Evolutionary conservation across 2,888 invertebrate genomes (phyloP), one percentile per base, ranked within the genome.

Genomic region (Reticulitermes lucifugus): DNA sequence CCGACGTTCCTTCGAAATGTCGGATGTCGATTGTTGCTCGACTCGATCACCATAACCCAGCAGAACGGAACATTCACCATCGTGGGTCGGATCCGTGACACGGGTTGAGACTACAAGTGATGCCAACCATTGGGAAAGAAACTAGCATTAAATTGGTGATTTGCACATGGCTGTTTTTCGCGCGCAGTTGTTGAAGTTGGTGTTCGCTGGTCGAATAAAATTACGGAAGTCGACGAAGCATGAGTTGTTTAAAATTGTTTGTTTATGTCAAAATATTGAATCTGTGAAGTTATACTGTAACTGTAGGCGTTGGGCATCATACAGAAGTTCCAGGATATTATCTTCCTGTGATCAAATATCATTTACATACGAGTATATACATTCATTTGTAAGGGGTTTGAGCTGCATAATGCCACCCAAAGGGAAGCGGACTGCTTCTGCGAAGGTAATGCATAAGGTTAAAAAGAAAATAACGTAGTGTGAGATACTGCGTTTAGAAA

Each of bases 101-200:
- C 46, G 12, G 9, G 9, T 0, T 22, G 35, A 25, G 25, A 12
- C 18, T 5, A 18, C 55, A 55, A 65, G 25, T 12, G 25, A 41
- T 73, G 41, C 77, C 77, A 77, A 77, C 77, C 6, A 43, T 22
- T 46, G 46, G 29, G n/a, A 51, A n/a, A 35, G 0, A 77, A 77
- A 77, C 3, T 77, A 46, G 51, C 77, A 4, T 22, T n/a, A 43
- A n/a, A 2, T 14, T 9, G 6, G 41, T 21, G 73, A 18, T 2
- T 73, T 2, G 73, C 73, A 73, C 22, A 73, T 77, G 77, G 77
- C 77, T 14, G n/a, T 35, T 46, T 77, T 77, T 51, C 77, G 77
- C 77, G 77, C 43, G 77, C 46, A 77, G n/a, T 46, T 77, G 77
- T 77, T 51, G 35, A 77, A 77, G 77, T 77, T 46, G 77, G 46